Conservation (phyloP, 2,113 vertebrate genomes). For the Cettia cetti region DNA sequence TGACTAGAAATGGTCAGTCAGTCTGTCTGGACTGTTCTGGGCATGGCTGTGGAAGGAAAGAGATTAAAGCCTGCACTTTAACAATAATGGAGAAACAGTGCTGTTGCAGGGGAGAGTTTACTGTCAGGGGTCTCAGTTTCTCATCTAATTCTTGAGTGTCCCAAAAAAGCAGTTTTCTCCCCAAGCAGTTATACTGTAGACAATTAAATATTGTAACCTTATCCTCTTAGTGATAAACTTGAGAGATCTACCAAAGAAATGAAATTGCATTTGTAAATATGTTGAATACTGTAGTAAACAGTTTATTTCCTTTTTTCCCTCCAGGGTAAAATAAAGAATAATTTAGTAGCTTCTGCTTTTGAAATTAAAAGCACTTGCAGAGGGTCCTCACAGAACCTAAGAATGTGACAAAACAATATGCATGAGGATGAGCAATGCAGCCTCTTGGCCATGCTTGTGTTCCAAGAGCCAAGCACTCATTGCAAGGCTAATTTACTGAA, state of each 20-base stretch:
- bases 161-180: neutral
- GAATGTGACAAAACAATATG: neutral
- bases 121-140: neutral
- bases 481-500: neutral
- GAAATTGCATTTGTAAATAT: neutral
- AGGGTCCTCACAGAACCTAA: neutral
- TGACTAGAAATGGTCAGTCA: neutral
- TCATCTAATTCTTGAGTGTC: neutral
- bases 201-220: neutral
- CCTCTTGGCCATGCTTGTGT: neutral
- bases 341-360: neutral
- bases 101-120: neutral
- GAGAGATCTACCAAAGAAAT: neutral
- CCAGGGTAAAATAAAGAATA: neutral
- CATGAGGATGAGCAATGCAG: neutral
- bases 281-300: neutral
- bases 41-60: neutral
- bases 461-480: neutral
- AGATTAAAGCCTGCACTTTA: neutral
- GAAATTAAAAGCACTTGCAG: neutral
- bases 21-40: neutral
- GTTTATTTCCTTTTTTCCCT: neutral
- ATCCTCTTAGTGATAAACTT: neutral
- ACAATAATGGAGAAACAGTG: neutral
- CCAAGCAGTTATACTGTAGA: neutral